A percentile compares a stretch with the other conserved stretches of the same genome.
Evolutionary conservation across 2,113 vertebrate species (phyloP).

Genomic region (Alligator mississippiensis): DNA sequence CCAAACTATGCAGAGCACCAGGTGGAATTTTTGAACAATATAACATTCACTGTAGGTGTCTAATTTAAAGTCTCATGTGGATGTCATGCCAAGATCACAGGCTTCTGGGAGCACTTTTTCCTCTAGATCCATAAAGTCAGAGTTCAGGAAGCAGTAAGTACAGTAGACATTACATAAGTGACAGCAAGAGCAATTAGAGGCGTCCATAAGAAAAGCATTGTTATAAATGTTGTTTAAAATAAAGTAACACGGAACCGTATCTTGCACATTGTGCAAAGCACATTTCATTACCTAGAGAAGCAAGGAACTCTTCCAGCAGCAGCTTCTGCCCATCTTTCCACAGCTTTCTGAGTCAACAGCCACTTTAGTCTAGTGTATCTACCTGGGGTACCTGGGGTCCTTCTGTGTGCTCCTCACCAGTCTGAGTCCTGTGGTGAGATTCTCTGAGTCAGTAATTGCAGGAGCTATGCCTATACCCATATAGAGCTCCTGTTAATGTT

Average conservation of each 20-base stretch:
- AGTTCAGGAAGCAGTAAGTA: background rate
- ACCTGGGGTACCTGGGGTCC: too few relatives aligned
- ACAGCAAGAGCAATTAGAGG: background rate
- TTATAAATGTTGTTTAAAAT: background rate
- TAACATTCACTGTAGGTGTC: background rate
- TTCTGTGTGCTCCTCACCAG: too few relatives aligned
- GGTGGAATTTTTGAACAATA: background rate
- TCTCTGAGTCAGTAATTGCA: too few relatives aligned
- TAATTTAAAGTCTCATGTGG: background rate
- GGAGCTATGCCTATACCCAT: too few relatives aligned
- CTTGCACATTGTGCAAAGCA: background rate
- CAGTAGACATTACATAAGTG: background rate
- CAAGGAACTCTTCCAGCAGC: background rate
- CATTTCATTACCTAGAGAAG: background rate
- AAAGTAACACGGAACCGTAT: background rate
- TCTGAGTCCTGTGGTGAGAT: too few relatives aligned
- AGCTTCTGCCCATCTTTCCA: background rate
- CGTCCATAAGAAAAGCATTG: background rate
- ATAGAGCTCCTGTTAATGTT: too few relatives aligned
- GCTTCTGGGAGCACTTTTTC: background rate
- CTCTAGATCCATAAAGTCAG: background rate
- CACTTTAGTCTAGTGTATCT: too few relatives aligned
- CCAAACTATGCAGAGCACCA: background rate
- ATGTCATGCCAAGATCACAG: background rate
- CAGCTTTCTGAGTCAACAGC: background rate